phyloP scores from a whole-genome alignment of 2,888 invertebrate genomes.

The Oscheius sp. region DNA sequence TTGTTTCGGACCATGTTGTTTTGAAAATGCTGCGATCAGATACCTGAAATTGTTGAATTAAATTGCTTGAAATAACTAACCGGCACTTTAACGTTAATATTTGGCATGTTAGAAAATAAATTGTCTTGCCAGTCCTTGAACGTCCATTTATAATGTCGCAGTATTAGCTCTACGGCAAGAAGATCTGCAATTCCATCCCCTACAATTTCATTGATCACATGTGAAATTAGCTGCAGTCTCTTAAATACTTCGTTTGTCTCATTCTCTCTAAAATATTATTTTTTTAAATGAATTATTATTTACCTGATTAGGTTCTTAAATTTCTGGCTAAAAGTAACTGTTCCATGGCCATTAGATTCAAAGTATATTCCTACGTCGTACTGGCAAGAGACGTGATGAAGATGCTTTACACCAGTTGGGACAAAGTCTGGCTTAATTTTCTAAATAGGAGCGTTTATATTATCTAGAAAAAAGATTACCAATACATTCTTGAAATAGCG shows the following conservation, averaged over 20 bases:
- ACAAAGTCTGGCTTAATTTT: slow-evolving; percentile 89
- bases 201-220: slow-evolving; percentile 72
- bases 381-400: slow-evolving; percentile 87
- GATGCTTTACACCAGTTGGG: slow-evolving; percentile 93
- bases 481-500: slow-evolving; percentile 79
- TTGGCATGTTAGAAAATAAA: slow-evolving; percentile 86
- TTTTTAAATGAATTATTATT: not conserved
- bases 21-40: slow-evolving; percentile 84
- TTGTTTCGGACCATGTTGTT: slow-evolving; percentile 87
- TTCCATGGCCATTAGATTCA: slow-evolving; percentile 99
- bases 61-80: slow-evolving; percentile 76
- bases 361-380: slow-evolving; percentile 97
- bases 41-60: slow-evolving; percentile 64
- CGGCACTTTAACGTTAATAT: slow-evolving; percentile 85
- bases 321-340: slow-evolving; percentile 73
- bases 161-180: slow-evolving; percentile 88
- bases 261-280: not conserved
- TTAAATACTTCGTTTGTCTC: not conserved
- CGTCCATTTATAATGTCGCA: slow-evolving; percentile 83
- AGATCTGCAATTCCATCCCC: slow-evolving; percentile 97
- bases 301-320: slow-evolving; percentile 47
- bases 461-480: slow-evolving; percentile 57
- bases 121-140: slow-evolving; percentile 81
- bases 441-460: slow-evolving; percentile 72
- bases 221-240: slow-evolving; percentile 47